Evolutionary conservation across 1,140 invertebrate genomes (phyloP).

Genomic region (Pogonus chalceus): DNA sequence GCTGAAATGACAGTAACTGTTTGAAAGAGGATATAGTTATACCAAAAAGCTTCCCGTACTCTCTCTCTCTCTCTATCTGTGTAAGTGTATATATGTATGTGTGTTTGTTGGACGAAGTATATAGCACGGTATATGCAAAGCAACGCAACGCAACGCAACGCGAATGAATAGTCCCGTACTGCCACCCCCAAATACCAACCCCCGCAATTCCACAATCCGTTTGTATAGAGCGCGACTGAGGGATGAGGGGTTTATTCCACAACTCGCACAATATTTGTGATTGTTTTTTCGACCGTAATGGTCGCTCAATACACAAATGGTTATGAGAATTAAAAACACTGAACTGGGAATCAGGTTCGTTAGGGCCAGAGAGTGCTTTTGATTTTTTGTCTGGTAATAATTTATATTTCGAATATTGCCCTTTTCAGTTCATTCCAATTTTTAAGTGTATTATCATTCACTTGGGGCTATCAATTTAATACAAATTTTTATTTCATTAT

Average conservation of each 20-base stretch:
- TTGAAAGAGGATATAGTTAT: background rate
- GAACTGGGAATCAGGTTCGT: background rate
- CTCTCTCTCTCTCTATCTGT: background rate
- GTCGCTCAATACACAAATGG: slow-evolving; percentile 1
- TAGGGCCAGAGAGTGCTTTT: background rate
- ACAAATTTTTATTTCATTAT: too few relatives aligned
- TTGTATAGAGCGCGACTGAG: background rate
- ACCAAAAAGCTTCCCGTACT: background rate
- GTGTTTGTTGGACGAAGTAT: too few relatives aligned
- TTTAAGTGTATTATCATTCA: background rate
- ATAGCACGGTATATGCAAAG: slow-evolving; percentile 4
- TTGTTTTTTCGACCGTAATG: slow-evolving; percentile 5
- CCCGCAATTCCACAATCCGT: background rate
- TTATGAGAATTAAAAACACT: slow-evolving; percentile 5
- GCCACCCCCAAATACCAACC: background rate
- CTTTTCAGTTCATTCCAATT: background rate
- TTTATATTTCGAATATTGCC: background rate
- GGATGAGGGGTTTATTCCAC: background rate
- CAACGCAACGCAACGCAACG: too few relatives aligned
- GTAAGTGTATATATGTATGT: too few relatives aligned
- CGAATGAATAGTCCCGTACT: background rate
- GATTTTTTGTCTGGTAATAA: background rate
- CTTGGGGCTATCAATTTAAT: too few relatives aligned
- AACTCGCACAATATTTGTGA: background rate
- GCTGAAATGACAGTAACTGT: slow-evolving; percentile 1